Base-by-base conservation (phyloP, 2,888 invertebrate species). In the Andrena bucephala region DNA sequence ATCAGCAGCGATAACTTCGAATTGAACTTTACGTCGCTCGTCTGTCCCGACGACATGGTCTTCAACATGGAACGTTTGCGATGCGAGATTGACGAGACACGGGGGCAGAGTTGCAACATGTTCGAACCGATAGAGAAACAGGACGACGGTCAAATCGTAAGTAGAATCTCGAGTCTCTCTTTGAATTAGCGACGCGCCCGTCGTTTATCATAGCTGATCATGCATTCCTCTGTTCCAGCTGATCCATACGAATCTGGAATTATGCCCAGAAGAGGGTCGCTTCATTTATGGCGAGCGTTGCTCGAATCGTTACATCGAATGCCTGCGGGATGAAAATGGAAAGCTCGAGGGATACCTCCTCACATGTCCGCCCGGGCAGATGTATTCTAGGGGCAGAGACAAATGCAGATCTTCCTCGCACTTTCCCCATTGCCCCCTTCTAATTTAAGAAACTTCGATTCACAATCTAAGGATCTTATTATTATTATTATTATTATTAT, bases 1-100 rank as follows among this genome's bases (percentile, higher is more conserved):
- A 96, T 96, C 29, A 95, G 95, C 86, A 94, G 95, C 10, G 95
- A 95, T 31, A 96, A 94, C 54, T 95, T 96, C 84, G 96, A 97
- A 85, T 94, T 96, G 48, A 96, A 96, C 91, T 95, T 97, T 84
- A 95, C 96, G 2, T 95, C 96, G 16, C 95, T 97, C 86, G 96
- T 96, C 85, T 97, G 97, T 93, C 97, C 97, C n/a, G 95, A 96
- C 87, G 96, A 96, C 78, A 96, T 96, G 0, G 95, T 96, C 68
- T 97, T 96, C 89, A 96, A 97, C 90, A 96, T 97, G 90, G 94
- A 94, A 74, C 95, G 95, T 90, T 95, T 96, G 70, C 96, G 97
- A 90, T 97, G 97, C 92, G 95, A n/a, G 60, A 4, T 0, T 0
- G 13, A 27, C 33, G 7, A 52, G 52, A n/a, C 0, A 4, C 27